Conservation (phyloP, 2,113 vertebrate genomes). For the Synodontis membranacea region DNA sequence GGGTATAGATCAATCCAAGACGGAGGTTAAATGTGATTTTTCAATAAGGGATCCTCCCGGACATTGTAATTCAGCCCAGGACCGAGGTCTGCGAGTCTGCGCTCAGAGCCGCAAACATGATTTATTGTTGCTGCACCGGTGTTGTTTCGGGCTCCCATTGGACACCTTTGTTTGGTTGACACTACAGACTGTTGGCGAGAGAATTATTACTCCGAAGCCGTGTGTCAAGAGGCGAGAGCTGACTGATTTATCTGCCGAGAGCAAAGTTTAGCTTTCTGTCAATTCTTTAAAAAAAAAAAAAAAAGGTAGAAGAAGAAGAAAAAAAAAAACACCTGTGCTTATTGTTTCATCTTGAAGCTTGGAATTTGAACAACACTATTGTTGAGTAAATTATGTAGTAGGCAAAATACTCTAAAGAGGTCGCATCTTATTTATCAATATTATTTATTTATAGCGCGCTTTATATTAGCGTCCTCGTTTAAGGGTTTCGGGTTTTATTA, state of each 20-base stretch:
- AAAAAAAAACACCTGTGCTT: background rate
- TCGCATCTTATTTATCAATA: background rate
- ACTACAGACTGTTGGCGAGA: background rate
- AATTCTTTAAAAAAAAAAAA: slow-evolving; percentile 2
- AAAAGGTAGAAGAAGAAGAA: too few relatives aligned
- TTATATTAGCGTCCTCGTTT: background rate
- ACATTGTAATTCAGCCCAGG: slow-evolving; percentile 37
- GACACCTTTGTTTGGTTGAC: slow-evolving; percentile 26
- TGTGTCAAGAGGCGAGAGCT: slow-evolving; percentile 17
- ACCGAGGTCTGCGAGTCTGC: slow-evolving; percentile 17
- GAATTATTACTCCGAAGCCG: slow-evolving; percentile 16
- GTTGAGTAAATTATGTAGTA: background rate
- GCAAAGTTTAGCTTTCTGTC: slow-evolving; percentile 21
- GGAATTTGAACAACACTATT: background rate
- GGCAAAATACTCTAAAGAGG: background rate
- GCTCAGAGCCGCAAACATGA: slow-evolving; percentile 3
- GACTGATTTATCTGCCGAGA: slow-evolving; percentile 30
- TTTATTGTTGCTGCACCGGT: slow-evolving; percentile 24
- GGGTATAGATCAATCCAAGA: slow-evolving; percentile 11
- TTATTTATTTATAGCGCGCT: background rate
- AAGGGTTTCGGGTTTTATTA: background rate
- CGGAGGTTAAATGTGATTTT: slow-evolving; percentile 32
- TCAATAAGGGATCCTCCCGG: slow-evolving; percentile 17
- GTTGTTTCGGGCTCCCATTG: slow-evolving; percentile 34
- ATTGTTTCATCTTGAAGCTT: background rate